Evolutionary conservation across 2,888 invertebrate species (phyloP).

Genomic region (Oscheius sp.): DNA sequence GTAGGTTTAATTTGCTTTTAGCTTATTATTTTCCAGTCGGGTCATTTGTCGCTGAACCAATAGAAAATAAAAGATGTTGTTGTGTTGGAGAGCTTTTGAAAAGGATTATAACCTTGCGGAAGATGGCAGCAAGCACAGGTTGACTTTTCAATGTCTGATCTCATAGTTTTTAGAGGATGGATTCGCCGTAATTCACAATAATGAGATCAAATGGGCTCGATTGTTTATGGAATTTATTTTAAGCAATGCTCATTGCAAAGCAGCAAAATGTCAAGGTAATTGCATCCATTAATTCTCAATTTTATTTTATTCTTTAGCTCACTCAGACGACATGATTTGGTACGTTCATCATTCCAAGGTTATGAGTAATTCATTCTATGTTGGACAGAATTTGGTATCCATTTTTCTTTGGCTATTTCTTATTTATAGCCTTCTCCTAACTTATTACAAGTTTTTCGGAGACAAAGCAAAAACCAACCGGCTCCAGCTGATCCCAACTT

Average conservation of each 20-base stretch:
- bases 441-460: conserved; percentile 89
- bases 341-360: conserved; percentile 62
- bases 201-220: conserved; percentile 57
- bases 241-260: conserved; percentile 47
- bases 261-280: conserved; percentile 47
- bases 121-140: conserved; percentile 37
- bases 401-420: neutral
- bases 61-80: conserved; percentile 34
- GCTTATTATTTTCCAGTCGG: neutral
- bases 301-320: conserved; percentile 43
- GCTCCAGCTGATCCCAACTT: conserved; percentile 89
- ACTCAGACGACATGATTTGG: conserved; percentile 70
- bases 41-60: neutral
- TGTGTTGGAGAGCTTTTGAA: conserved; percentile 52
- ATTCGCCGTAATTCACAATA: conserved; percentile 50
- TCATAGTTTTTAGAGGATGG: conserved; percentile 40
- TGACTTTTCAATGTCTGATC: neutral
- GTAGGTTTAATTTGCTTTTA: conserved; percentile 11
- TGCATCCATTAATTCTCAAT: neutral
- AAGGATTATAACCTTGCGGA: conserved; percentile 42
- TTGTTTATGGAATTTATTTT: conserved; percentile 66
- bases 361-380: conserved; percentile 25
- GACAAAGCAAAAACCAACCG: conserved; percentile 94
- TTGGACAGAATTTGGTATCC: neutral
- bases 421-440: conserved; percentile 9